Evolutionary conservation across 1,140 invertebrate genomes (phyloP), one percentile per base, ranked within the genome.

Genomic region (Drosophila azteca): DNA sequence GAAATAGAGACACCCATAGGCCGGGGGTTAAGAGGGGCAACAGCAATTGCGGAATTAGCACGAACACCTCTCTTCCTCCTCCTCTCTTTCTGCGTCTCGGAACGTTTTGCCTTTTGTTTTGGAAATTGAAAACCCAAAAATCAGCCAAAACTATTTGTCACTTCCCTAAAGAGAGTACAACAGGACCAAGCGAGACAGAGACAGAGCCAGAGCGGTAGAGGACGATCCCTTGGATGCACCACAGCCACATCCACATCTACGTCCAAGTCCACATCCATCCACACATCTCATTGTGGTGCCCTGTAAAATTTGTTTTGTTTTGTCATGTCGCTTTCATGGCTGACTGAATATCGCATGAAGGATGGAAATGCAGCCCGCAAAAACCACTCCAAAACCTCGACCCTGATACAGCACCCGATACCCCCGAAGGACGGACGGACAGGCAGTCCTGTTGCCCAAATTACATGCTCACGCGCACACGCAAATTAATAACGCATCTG

Each of bases 401-500:
- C 57, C 70, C 67, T 49, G 61, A 52, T 57, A 49, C 15, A 20
- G 41, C 54, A 58, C 43, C 43, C 41, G 55, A 58, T 31, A 31
- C 35, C 35, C 35, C 35, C 35, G 35, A 39, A 39, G 11, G 35
- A 39, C 35, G 3, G 35, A 35, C 31, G 9, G 31, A 39, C 35
- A 1, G 35, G 1, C 35, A 39, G 35, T 57, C 26, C 50, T 22
- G 46, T 55, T 50, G n/a, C 76, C 65, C 90, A 81, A 90, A 90
- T 90, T 90, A 90, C 79, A 90, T 87, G 89, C 89, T 90, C 79
- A 90, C 84, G 76, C 79, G 82, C 81, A 90, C 89, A 90, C 79
- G 79, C 79, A 90, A 90, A 90, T 90, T 89, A 90, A 90, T 90
- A 89, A 87, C 84, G 80, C 89, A 90, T 90, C 89, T 90, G 89